Evolutionary conservation across 2,797 vertebrate genomes (phyloP).

Genomic region (Nannoperca australis): DNA sequence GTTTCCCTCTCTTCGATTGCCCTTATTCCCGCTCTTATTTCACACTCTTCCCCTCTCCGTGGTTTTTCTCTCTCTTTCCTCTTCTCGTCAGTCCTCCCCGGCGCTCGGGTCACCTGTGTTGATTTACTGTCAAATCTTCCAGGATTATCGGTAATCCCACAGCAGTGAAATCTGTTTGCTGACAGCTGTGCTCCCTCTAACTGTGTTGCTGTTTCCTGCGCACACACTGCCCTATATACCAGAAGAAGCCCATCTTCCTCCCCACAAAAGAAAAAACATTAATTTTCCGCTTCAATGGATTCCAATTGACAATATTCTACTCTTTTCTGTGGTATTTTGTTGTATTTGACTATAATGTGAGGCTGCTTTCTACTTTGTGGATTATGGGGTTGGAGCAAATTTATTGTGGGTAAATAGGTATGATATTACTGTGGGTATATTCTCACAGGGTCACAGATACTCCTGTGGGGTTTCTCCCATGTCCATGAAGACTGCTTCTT

Average conservation of each 20-base stretch:
- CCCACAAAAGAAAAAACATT: slow-evolving; percentile 48
- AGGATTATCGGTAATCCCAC: slow-evolving; percentile 86
- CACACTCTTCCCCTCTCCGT: neutral
- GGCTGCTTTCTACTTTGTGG: slow-evolving; percentile 50
- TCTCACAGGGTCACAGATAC: slow-evolving; percentile 43
- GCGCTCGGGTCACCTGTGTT: slow-evolving; percentile 79
- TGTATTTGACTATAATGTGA: slow-evolving; percentile 62
- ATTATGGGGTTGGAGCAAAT: slow-evolving; percentile 56
- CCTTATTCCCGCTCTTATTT: slow-evolving; percentile 11
- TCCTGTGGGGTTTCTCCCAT: slow-evolving; percentile 19
- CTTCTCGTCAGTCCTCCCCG: slow-evolving; percentile 42
- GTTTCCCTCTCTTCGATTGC: slow-evolving; percentile 15
- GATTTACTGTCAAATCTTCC: slow-evolving; percentile 86
- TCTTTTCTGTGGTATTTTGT: slow-evolving; percentile 63
- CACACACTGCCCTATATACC: slow-evolving; percentile 73
- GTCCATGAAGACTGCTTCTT: slow-evolving; percentile 23
- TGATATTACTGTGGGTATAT: slow-evolving; percentile 60
- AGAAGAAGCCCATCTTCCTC: slow-evolving; percentile 57
- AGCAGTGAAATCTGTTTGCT: slow-evolving; percentile 82
- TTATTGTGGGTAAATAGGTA: slow-evolving; percentile 59
- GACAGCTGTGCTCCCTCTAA: slow-evolving; percentile 82
- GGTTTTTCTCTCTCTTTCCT: slow-evolving; percentile 7
- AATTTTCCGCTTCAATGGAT: slow-evolving; percentile 79
- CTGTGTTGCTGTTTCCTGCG: slow-evolving; percentile 72
- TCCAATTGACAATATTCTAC: slow-evolving; percentile 73